Base-by-base conservation (phyloP, 2,888 invertebrate genomes). In the Crioceris asparagi region DNA sequence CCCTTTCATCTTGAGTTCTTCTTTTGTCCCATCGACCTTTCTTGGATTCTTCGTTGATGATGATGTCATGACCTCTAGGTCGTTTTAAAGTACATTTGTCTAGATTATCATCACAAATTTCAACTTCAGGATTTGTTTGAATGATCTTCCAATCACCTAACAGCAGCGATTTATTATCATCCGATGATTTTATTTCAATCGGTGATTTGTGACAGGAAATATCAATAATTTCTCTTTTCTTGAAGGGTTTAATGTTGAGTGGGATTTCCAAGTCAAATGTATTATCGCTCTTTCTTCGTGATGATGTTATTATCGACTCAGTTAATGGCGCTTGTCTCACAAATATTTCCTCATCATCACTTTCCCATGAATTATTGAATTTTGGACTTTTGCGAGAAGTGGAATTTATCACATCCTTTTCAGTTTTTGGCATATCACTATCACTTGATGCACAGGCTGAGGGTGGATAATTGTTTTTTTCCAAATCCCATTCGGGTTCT, bases 321-420 rank as follows among this genome's bases (percentile, higher is more conserved):
- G 10, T 12, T 3, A 14, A 12, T 14, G 27, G 27, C 15, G 12
- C 27, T 17, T 17, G 21, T 7, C 21, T 29, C 23, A 50, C 50
- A 29, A 51, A 49, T 7, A 49, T 11, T 36, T 58, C 58, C 26
- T 57, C 57, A n/a, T n/a, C n/a, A 30, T 58, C 57, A 34, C 54
- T 56, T 39, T 58, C 58, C 58, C 57, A 58, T 6, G 53, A 53
- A 3, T 46, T 40, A 39, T 50, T 54, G 12, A 47, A 17, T 26
- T 49, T 48, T 15, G 44, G 38, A n/a, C 34, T 33, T 35, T 36
- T 26, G 12, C 23, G 19, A 4, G 21, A 3, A 8, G 11, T 25
- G 32, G 14, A 8, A 8, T 11, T 17, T 25, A 11, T 32, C 21
- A 16, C 32, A n/a, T 11, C 4, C 17, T 17, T 34, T 2, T n/a